Percentiles rank a stretch among this genome's conserved stretches.
Conservation (phyloP, 2,888 invertebrate genomes). For the Mechanitis messenoides region DNA sequence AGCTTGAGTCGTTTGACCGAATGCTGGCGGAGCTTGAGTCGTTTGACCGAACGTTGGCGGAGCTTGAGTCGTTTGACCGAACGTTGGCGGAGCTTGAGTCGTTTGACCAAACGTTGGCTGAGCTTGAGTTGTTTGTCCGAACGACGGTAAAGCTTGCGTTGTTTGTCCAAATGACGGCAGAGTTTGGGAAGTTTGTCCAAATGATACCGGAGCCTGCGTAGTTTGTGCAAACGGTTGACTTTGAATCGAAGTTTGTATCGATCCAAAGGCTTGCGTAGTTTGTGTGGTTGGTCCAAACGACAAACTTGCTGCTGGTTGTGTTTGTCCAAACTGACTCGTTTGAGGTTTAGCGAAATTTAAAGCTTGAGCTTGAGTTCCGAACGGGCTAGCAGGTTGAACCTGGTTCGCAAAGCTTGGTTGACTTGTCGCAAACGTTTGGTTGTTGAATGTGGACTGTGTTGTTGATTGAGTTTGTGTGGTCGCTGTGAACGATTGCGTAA, state of each 20-base stretch:
- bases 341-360: constrained; percentile 28
- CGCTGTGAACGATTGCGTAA: background rate
- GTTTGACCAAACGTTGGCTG: background rate
- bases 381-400: constrained; percentile 11
- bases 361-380: constrained; percentile 18
- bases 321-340: constrained; percentile 17
- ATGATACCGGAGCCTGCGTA: background rate
- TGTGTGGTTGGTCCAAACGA: constrained; percentile 16
- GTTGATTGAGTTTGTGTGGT: constrained; percentile 14
- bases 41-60: background rate
- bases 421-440: constrained; percentile 8
- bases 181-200: background rate
- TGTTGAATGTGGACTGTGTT: constrained; percentile 13
- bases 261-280: background rate
- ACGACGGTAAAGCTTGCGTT: background rate
- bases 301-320: constrained; percentile 4
- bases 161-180: background rate
- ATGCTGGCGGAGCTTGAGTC: background rate
- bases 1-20: constrained; percentile 1
- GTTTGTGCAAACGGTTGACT: constrained; percentile 2
- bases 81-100: background rate
- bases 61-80: background rate
- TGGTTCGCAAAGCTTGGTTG: constrained; percentile 29
- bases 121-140: constrained; percentile 1
- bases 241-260: background rate